These are phyloP conservation scores for Schizopygopsis malacanthus DNA, from an alignment of 2,797 vertebrate genomes.

Conservation along the genomic window DNA sequence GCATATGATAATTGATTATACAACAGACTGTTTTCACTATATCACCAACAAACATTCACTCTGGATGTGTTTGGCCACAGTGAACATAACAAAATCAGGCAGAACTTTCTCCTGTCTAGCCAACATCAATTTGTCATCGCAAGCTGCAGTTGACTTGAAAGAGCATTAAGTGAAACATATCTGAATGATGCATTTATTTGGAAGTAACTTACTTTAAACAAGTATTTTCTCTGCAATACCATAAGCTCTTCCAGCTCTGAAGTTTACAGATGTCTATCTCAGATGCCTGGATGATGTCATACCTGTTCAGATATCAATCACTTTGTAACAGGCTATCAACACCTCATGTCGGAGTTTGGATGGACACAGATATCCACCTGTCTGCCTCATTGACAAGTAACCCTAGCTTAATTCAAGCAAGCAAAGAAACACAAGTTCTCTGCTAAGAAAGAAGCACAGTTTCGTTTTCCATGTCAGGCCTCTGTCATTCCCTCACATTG, in stretches of 20 bases:
- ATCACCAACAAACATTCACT: not conserved
- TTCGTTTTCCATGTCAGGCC: conserved; percentile 44
- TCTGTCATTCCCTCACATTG: conserved; percentile 32
- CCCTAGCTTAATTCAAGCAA: conserved; percentile 54
- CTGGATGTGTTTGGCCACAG: not conserved
- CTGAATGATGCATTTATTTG: not conserved
- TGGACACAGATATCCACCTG: conserved; percentile 55
- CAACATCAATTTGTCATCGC: not conserved
- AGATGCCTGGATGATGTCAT: conserved; percentile 46
- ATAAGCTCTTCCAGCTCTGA: conserved; percentile 30
- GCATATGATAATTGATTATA: not conserved
- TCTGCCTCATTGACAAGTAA: conserved; percentile 48
- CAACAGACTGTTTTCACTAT: not conserved
- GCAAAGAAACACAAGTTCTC: conserved; percentile 50
- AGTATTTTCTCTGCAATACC: conserved; percentile 33
- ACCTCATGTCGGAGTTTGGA: conserved; percentile 27
- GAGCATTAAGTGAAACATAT: not conserved
- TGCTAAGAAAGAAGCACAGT: conserved; percentile 56
- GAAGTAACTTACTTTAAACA: conserved; percentile 11
- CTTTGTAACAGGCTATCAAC: conserved; percentile 45
- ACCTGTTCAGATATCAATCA: conserved; percentile 54
- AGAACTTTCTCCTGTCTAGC: not conserved
- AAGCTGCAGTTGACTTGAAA: not conserved
- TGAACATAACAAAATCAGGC: not conserved
- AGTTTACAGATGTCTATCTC: conserved; percentile 37